Conservation (phyloP, 2,888 invertebrate genomes). For the Drosophila macrospina region DNA sequence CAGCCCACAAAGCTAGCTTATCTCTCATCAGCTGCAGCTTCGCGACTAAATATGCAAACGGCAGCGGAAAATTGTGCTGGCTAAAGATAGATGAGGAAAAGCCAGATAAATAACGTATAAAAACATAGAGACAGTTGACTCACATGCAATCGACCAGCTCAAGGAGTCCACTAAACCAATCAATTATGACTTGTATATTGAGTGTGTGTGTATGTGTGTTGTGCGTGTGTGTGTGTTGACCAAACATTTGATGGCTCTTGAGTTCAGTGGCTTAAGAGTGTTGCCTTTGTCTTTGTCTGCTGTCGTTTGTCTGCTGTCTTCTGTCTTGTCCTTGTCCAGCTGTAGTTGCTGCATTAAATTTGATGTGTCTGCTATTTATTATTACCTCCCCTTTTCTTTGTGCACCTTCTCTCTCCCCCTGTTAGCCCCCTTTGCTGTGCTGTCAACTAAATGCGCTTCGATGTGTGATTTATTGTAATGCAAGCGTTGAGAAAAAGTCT, state of each 20-base stretch:
- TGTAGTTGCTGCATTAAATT: conserved; percentile 52
- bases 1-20: conserved; percentile 30
- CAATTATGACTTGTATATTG: not conserved
- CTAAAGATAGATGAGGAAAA: conserved; percentile 10
- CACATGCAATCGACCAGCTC: not conserved
- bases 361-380: conserved; percentile 56
- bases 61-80: conserved; percentile 29
- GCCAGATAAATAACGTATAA: not conserved
- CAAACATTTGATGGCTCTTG: conserved; percentile 23
- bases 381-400: not conserved
- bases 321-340: conserved; percentile 40
- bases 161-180: not conserved
- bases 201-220: too few species aligned
- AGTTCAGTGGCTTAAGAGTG: not conserved
- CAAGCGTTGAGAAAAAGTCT: conserved; percentile 32
- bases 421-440: not conserved
- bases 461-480: conserved; percentile 61
- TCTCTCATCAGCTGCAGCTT: conserved; percentile 29
- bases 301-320: conserved; percentile 12
- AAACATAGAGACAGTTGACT: not conserved
- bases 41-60: conserved; percentile 33
- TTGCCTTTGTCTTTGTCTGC: conserved; percentile 8
- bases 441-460: conserved; percentile 37
- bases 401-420: not conserved
- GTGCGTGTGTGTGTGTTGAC: too few species aligned